Base-by-base conservation (phyloP, 2,113 vertebrate genomes). In the Psettodes erumei region DNA sequence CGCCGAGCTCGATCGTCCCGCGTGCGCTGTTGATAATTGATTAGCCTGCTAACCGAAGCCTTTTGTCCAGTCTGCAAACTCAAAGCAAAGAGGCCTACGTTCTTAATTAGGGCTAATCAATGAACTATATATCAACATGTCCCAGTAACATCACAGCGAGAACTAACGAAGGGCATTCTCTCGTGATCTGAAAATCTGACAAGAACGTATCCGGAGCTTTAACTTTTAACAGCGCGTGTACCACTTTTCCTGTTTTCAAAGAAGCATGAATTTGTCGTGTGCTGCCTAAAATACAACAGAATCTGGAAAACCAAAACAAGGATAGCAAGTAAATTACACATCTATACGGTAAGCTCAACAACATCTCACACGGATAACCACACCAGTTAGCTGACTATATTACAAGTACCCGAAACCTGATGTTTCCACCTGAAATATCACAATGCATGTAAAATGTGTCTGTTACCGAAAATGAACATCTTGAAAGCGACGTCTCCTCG, bases 401-500 rank as follows among this genome's bases (percentile, higher is more conserved):
- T 19, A 30, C 28, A 73, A 59, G 19, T 35, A 21, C 38, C 54
- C n/a, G 48, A 68, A 70, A 45, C 18, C 43, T 33, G 55, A 37
- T 1, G 10, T 11, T n/a, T 71, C 11, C 30, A 47, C 5, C 13
- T 67, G 19, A 50, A 30, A 64, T 19, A 43, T 2, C 54, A 64
- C 2, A 83, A 60, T 27, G 3, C 2, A 10, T 66, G 27, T 63
- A 48, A 67, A 68, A 55, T 55, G 37, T 19, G 12, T 61, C 23
- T 2, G 25, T 90, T 90, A 90, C 85, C 81, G n/a, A 87, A 89
- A 66, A 88, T 67, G 82, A 84, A 90, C 88, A 90, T 93, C 81
- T 69, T 66, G 72, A 65, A 54, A 59, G 50, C 16, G 1, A 33
- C 2, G 35, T 54, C 67, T 73, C 47, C 33, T 61, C 40, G 12